A percentile compares a stretch with the other conserved stretches of the same genome.
Conservation (phyloP, 2,888 invertebrate genomes). For the Kuschelorhynchus macadamiae region DNA sequence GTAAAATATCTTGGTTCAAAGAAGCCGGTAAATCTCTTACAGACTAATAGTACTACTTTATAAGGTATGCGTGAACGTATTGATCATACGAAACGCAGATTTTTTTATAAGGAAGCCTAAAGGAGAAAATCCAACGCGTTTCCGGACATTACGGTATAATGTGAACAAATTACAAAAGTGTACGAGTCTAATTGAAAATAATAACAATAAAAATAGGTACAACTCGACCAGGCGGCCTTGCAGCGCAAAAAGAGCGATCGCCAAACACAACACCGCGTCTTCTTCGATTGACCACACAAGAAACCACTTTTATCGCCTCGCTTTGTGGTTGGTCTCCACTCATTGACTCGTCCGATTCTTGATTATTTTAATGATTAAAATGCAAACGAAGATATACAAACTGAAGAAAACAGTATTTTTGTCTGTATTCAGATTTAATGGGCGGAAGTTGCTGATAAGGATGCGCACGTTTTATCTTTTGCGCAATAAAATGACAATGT, state of each 20-base stretch:
- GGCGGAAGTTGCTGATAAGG: neutral
- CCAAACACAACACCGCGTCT: constrained; percentile 17
- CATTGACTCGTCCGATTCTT: constrained; percentile 21
- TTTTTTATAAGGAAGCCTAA: too few species aligned
- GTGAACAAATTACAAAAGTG: constrained; percentile 11
- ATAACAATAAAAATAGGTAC: constrained; percentile 5
- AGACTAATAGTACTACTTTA: too few species aligned
- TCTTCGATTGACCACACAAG: constrained; percentile 32
- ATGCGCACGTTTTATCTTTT: neutral
- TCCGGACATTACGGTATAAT: constrained; percentile 3
- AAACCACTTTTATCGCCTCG: constrained; percentile 20
- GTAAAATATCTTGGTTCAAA: neutral
- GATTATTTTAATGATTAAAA: constrained; percentile 31
- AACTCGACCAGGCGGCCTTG: constrained; percentile 26
- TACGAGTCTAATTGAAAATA: constrained; percentile 12
- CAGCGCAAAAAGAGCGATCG: constrained; percentile 20
- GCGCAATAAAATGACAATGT: too few species aligned
- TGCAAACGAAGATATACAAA: constrained; percentile 12
- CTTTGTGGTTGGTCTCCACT: constrained; percentile 28
- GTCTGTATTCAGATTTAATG: neutral
- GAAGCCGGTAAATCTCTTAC: too few species aligned
- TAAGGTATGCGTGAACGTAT: too few species aligned
- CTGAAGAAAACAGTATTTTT: neutral
- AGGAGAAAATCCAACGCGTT: neutral
- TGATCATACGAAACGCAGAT: too few species aligned